Evolutionary conservation across 2,113 vertebrate species (phyloP).

Genomic region (Enhydra lutris): DNA sequence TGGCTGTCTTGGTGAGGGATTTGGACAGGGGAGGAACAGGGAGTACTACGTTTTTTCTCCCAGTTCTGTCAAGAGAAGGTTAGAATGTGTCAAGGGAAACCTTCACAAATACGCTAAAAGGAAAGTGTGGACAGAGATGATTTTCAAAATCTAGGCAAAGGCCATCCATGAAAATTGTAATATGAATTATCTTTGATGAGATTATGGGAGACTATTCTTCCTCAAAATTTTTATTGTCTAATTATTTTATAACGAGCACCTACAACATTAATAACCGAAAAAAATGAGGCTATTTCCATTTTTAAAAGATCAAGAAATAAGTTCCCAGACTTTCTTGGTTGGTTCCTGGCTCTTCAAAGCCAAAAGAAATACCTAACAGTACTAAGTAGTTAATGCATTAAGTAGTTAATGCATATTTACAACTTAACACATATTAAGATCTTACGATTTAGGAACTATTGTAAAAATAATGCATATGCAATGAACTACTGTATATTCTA

Average conservation of each 20-base stretch:
- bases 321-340: background rate
- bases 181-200: background rate
- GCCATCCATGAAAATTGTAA: background rate
- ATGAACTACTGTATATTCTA: background rate
- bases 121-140: background rate
- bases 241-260: background rate
- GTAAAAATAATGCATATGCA: background rate
- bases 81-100: background rate
- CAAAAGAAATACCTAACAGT: background rate
- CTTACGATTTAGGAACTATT: background rate
- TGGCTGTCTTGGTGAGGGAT: background rate
- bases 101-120: background rate
- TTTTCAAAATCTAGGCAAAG: slow-evolving; percentile 7
- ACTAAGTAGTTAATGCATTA: background rate
- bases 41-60: background rate
- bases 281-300: slow-evolving; percentile 29
- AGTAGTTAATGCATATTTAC: background rate
- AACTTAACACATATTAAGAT: background rate
- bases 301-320: background rate
- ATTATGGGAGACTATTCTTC: slow-evolving; percentile 19
- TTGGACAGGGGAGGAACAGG: background rate
- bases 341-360: background rate
- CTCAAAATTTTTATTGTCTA: background rate
- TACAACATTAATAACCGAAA: background rate
- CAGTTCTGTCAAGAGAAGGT: background rate